Conservation (phyloP, 2,113 vertebrate species). For the Synodontis membranacea region DNA sequence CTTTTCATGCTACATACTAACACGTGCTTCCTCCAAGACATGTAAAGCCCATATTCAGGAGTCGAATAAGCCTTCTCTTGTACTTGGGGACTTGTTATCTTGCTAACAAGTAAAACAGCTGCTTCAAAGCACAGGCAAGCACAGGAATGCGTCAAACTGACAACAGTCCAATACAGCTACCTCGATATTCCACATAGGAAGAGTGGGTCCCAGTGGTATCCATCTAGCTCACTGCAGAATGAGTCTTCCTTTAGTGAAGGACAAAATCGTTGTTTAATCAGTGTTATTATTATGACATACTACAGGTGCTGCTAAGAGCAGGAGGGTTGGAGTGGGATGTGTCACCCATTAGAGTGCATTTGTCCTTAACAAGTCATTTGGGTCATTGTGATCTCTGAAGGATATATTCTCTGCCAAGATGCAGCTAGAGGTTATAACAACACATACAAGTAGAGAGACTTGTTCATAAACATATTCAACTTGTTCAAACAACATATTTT, state of each 20-base stretch:
- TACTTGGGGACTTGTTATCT: not conserved
- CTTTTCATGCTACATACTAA: not conserved
- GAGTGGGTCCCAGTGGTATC: not conserved
- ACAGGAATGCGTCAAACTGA: not conserved
- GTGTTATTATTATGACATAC: not conserved
- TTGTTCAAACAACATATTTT: too few relatives aligned
- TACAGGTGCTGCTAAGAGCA: not conserved
- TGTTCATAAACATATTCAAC: too few relatives aligned
- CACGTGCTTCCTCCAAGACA: not conserved
- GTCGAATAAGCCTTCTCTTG: not conserved
- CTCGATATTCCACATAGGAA: not conserved
- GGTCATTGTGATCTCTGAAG: constrained; percentile 3
- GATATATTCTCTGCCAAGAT: not conserved
- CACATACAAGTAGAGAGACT: too few relatives aligned
- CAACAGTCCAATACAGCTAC: not conserved
- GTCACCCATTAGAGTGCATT: not conserved
- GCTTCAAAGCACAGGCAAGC: not conserved
- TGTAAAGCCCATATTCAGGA: not conserved
- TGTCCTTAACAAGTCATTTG: not conserved
- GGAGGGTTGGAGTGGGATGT: not conserved
- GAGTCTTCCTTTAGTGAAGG: not conserved
- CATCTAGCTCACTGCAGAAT: not conserved
- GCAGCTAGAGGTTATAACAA: not conserved
- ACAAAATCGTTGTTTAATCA: not conserved
- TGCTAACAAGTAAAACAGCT: not conserved